These are phyloP conservation scores for Nomada flava DNA, from an alignment of 2,888 invertebrate genomes.

Conservation along the genomic window DNA sequence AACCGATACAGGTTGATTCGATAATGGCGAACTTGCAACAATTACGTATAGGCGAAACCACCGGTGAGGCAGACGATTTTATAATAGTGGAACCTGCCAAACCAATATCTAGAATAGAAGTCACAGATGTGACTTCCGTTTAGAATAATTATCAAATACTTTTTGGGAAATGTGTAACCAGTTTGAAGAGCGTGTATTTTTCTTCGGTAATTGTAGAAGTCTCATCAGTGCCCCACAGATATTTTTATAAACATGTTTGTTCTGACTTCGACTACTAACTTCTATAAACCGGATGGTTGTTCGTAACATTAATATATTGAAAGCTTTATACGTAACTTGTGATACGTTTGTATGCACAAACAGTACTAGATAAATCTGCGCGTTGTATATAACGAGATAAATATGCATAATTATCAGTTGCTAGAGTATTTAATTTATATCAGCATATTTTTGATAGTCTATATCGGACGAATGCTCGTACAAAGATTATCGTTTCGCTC, in stretches of 20 bases:
- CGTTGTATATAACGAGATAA: conserved; percentile 30
- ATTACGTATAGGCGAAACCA: conserved; percentile 79
- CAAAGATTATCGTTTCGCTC: background rate
- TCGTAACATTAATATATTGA: conserved; percentile 8
- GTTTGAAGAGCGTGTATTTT: background rate
- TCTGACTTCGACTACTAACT: background rate
- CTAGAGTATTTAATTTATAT: conserved; percentile 41
- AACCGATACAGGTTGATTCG: conserved; percentile 84
- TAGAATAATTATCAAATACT: conserved; percentile 60
- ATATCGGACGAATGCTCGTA: background rate
- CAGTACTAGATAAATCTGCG: conserved; percentile 17
- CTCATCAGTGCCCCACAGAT: background rate
- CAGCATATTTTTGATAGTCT: conserved; percentile 23
- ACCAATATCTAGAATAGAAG: conserved; percentile 85
- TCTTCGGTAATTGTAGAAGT: conserved; percentile 27
- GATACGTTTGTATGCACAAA: conserved; percentile 6
- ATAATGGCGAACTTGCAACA: conserved; percentile 85
- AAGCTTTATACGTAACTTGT: conserved; percentile 27
- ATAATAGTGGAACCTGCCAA: conserved; percentile 84
- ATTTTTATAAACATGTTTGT: conserved; percentile 35
- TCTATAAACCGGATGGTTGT: conserved; percentile 4
- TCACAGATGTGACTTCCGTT: conserved; percentile 85
- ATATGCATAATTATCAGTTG: conserved; percentile 14
- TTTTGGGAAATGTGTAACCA: conserved; percentile 2
- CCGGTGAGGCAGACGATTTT: conserved; percentile 66